Evolutionary conservation across 1,140 invertebrate genomes (phyloP).

Genomic region (Drosophila pseudoananassae): DNA sequence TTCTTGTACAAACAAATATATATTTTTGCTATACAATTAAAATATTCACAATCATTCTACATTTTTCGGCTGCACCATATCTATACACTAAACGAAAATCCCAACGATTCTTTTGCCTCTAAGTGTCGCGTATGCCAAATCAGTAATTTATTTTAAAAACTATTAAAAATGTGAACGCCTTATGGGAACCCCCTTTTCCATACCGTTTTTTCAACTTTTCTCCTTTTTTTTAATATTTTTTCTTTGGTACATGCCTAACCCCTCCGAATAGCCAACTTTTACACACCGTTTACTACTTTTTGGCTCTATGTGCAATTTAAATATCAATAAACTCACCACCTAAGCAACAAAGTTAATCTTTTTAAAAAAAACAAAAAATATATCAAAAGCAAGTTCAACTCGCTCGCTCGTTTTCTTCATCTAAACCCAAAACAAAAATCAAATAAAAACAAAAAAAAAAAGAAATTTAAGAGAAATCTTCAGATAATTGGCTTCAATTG

Average conservation of each 20-base stretch:
- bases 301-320: conserved; percentile 80
- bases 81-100: conserved; percentile 1
- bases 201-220: conserved; percentile 46
- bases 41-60: conserved; percentile 3
- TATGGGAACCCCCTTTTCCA: conserved; percentile 32
- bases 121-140: conserved; percentile 55
- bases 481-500: conserved; percentile 67
- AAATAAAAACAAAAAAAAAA: conserved; percentile 39
- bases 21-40: not conserved
- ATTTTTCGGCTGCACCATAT: conserved; percentile 13
- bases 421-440: conserved; percentile 24
- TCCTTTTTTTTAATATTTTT: conserved; percentile 37
- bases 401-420: conserved; percentile 75
- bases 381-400: conserved; percentile 68
- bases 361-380: conserved; percentile 29
- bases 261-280: conserved; percentile 67
- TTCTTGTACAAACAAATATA: too few relatives aligned
- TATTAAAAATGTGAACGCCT: conserved; percentile 12
- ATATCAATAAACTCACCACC: conserved; percentile 70
- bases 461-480: conserved; percentile 24
- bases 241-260: conserved; percentile 60
- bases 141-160: conserved; percentile 6
- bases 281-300: conserved; percentile 67
- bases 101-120: conserved; percentile 45
- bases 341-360: conserved; percentile 56